Evolutionary conservation across 1,140 invertebrate genomes (phyloP), one percentile per base, ranked within the genome.

Genomic region (Chironomus striatipennis): DNA sequence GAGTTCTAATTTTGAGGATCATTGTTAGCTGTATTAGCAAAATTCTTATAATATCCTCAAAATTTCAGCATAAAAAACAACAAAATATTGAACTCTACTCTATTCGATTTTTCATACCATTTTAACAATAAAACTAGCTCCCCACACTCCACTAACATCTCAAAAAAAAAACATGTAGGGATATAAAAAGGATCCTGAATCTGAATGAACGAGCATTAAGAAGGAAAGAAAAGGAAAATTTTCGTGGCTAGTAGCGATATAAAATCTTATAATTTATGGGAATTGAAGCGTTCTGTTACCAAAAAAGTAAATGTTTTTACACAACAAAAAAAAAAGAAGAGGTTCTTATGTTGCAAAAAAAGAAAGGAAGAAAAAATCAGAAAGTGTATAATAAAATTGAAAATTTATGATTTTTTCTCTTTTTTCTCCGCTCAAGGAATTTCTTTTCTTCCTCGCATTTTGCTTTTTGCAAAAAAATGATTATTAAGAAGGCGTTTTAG

Each of bases 371-470:
- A 67, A 18, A 17, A 67, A 67, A 17, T 8, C 8, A n/a, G n/a
- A 67, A 67, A 67, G 64, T 67, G 64, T 67, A 67, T 67, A 67
- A 67, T 67, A 67, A 67, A 67, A 67, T 67, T 67, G 64, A 67
- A 67, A 67, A 67, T 67, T 67, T 67, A 67, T 67, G 64, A 8
- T 67, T 67, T 67, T 67, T 65, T 7, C 17, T 65, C n/a, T n/a
- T n/a, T n/a, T 34, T 34, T 15, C n/a, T 67, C 17, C 17, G 64
- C 17, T 17, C 5, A 67, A 67, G 64, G 18, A 67, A 67, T 67
- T 17, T 20, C 24, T 34, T 67, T 18, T 67, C 18, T 18, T 17
- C 7, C 64, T 47, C 15, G 43, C 15, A 15, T 34, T n/a, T 18
- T 67, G 64, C 17, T 67, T 20, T 67, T 67, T 20, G 64, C 43